Base-by-base conservation (phyloP, 1,140 invertebrate genomes). In the Pachyrhynchus sulphureomaculatus region DNA sequence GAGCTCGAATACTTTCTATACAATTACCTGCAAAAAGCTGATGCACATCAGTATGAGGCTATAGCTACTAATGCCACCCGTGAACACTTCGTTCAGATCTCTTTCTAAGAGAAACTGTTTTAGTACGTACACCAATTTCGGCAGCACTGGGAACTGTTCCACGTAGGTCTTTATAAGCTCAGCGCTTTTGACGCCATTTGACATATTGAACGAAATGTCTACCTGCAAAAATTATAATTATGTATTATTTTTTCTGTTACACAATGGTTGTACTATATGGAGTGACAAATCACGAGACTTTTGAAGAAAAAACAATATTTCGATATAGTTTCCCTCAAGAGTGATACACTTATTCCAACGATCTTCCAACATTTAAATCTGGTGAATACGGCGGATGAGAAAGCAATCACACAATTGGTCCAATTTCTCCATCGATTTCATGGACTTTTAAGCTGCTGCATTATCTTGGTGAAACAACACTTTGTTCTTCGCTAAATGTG, bases 151-250 rank as follows among this genome's bases (percentile, higher is more conserved):
- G 81, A 88, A 98, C 56, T 83, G 83, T 36, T 64, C 57, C 10
- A 73, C 63, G 41, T 68, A 73, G 58, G 88, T 84, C 75, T 94
- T 95, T 57, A 99, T 98, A 42, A 98, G 85, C 77, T 95, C 90
- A 2, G 94, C 96, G 72, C 94, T 96, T 81, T 93, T 92, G 12
- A 96, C 89, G 33, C 94, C 94, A 78, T 93, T 96, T 72, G 86
- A 91, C 92, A 96, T 96, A 77, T 98, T 98, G 81, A 98, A 98
- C 72, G 95, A 97, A 73, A 99, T 98, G 80, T 99, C 96, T 66
- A 98, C 93, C 52, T 54, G 39, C 12, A 52, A 20, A 12, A 21
- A 5, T n/a, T 2, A 23, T 12, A 29, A 29, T 1, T 8, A n/a
- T n/a, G n/a, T n/a, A n/a, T n/a, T n/a, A n/a, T n/a, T n/a, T n/a